Conservation (phyloP, 2,888 invertebrate species). For the Eupithecia pulchellata region DNA sequence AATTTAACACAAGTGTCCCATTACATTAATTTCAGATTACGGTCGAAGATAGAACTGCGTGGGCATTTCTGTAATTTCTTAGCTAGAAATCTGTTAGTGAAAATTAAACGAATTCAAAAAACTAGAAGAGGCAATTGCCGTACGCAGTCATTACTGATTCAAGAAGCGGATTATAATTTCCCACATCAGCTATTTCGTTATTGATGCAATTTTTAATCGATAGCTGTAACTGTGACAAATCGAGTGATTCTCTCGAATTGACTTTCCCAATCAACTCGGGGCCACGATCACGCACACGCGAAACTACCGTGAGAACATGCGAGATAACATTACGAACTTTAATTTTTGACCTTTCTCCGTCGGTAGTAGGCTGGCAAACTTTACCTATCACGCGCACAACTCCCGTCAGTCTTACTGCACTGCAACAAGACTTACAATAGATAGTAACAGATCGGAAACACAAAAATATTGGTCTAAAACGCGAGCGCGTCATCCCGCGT, state of each 20-base stretch:
- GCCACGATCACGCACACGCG: conserved; percentile 63
- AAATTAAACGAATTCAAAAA: conserved; percentile 26
- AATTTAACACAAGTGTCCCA: conserved; percentile 35
- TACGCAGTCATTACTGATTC: conserved; percentile 42
- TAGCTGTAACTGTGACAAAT: conserved; percentile 70
- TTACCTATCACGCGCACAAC: conserved; percentile 15
- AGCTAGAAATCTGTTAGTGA: conserved; percentile 9
- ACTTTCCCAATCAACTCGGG: conserved; percentile 66
- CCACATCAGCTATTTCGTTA: conserved; percentile 53
- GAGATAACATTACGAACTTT: conserved; percentile 71
- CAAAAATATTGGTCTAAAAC: conserved; percentile 55
- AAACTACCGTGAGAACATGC: conserved; percentile 77
- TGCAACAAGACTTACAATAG: conserved; percentile 35
- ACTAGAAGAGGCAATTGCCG: conserved; percentile 23
- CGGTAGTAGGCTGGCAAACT: conserved; percentile 50
- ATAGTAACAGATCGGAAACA: conserved; percentile 18
- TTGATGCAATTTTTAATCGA: conserved; percentile 56
- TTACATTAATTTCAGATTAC: conserved; percentile 34
- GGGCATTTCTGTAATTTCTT: neutral
- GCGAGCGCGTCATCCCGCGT: conserved; percentile 76
- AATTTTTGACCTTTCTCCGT: conserved; percentile 72
- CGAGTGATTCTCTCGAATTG: conserved; percentile 63
- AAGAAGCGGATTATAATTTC: conserved; percentile 53
- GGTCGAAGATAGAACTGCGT: conserved; percentile 7
- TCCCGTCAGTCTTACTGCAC: conserved; percentile 25